Evolutionary conservation across 1,140 invertebrate genomes (phyloP).

Genomic region (Agrypnia vestita): DNA sequence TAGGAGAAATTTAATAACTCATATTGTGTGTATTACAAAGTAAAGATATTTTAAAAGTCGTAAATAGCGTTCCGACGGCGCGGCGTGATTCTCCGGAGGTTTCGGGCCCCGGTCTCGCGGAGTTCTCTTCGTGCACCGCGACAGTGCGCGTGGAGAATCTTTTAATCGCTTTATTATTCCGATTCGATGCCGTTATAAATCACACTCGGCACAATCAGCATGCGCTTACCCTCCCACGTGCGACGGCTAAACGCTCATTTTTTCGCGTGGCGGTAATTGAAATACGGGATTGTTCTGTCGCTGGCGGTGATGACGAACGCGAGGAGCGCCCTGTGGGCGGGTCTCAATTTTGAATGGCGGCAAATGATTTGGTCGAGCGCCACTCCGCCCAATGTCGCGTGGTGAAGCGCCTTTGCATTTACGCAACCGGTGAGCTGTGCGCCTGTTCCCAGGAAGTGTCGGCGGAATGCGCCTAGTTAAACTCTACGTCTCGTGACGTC

Average conservation of each 20-base stretch:
- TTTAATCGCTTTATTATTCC: constrained; percentile 52
- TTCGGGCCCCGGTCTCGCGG: too few species aligned
- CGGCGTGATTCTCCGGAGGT: too few species aligned
- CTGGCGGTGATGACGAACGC: background rate
- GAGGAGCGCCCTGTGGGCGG: background rate
- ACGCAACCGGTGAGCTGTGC: constrained; percentile 19
- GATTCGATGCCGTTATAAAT: constrained; percentile 47
- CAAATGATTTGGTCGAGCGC: background rate
- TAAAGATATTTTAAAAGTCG: too few species aligned
- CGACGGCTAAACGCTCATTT: constrained; percentile 36
- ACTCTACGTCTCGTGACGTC: constrained; percentile 18
- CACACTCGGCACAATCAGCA: constrained; percentile 33
- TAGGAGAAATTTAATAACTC: too few species aligned
- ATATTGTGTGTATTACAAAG: too few species aligned
- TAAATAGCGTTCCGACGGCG: too few species aligned
- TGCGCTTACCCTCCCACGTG: constrained; percentile 38
- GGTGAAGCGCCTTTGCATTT: background rate
- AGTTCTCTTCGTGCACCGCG: constrained; percentile 1
- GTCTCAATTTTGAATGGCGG: background rate
- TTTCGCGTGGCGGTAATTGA: constrained; percentile 48
- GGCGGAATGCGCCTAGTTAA: constrained; percentile 22
- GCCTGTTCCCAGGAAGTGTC: constrained; percentile 9
- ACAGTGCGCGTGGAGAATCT: constrained; percentile 37
- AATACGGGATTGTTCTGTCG: constrained; percentile 20
- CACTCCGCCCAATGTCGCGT: background rate